Conservation (phyloP, 2,888 invertebrate genomes). For the Dascillus cervinus region DNA sequence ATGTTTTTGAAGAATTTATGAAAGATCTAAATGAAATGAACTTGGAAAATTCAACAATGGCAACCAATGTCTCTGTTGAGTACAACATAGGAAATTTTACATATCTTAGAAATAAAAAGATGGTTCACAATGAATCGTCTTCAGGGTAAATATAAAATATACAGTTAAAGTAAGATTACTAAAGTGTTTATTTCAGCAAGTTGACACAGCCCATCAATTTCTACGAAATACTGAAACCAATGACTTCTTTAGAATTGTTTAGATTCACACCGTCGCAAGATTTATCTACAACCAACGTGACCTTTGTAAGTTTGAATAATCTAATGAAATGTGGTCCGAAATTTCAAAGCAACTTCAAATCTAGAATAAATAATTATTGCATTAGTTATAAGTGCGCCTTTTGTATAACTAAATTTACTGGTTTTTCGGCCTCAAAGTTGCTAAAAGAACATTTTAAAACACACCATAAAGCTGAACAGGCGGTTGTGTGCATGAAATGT, state of each 20-base stretch:
- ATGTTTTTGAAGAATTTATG: constrained; percentile 13
- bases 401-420: constrained; percentile 7
- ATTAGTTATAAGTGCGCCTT: constrained; percentile 12
- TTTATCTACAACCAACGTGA: constrained; percentile 1
- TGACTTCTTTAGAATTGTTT: too few relatives aligned
- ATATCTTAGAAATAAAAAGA: constrained; percentile 18
- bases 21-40: constrained; percentile 15
- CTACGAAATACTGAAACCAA: too few relatives aligned
- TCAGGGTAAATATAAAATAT: neutral
- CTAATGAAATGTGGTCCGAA: neutral
- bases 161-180: constrained; percentile 7
- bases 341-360: constrained; percentile 4
- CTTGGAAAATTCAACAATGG: constrained; percentile 11
- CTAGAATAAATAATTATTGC: constrained; percentile 11
- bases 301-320: constrained; percentile 11
- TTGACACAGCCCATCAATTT: constrained; percentile 8
- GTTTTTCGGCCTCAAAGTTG: constrained; percentile 3
- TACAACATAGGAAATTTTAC: constrained; percentile 16
- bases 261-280: too few relatives aligned
- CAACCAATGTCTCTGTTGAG: constrained; percentile 11
- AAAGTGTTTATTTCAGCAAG: neutral
- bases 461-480: constrained; percentile 12
- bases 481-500: constrained; percentile 16
- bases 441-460: constrained; percentile 10
- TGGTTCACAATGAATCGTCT: constrained; percentile 5